These are phyloP conservation scores for Leuciscus idus DNA, from an alignment of 2,113 vertebrate species.

Conservation along the genomic window DNA sequence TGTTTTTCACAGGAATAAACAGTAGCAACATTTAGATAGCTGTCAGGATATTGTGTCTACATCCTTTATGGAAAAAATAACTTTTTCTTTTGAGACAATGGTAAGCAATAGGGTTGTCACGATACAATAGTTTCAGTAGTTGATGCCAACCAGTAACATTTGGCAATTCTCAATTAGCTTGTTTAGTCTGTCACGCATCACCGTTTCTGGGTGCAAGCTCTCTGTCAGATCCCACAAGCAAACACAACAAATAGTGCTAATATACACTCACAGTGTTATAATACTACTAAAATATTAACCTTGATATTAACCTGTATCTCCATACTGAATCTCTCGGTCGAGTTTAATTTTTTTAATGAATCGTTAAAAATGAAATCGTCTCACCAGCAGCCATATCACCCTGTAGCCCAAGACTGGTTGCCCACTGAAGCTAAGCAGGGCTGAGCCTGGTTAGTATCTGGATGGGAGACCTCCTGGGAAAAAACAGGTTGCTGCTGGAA, in stretches of 20 bases:
- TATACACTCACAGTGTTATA: background rate
- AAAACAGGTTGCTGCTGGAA: too few relatives aligned
- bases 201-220: background rate
- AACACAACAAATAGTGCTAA: background rate
- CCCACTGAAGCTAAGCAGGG: too few relatives aligned
- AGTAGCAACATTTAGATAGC: conserved; percentile 35
- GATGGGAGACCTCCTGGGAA: too few relatives aligned
- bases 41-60: conserved; percentile 37
- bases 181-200: background rate
- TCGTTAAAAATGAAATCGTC: too few relatives aligned
- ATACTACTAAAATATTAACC: background rate
- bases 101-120: background rate
- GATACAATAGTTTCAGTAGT: background rate
- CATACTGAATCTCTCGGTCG: background rate
- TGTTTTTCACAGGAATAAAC: conserved; percentile 73
- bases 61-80: background rate
- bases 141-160: too few relatives aligned
- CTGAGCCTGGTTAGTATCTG: too few relatives aligned
- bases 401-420: too few relatives aligned
- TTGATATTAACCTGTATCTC: background rate
- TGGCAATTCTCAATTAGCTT: too few relatives aligned
- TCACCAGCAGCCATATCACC: too few relatives aligned
- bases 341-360: background rate
- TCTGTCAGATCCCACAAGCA: background rate
- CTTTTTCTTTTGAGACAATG: too few relatives aligned